Conservation (phyloP, 2,888 invertebrate genomes). For the Bembecia ichneumoniformis region DNA sequence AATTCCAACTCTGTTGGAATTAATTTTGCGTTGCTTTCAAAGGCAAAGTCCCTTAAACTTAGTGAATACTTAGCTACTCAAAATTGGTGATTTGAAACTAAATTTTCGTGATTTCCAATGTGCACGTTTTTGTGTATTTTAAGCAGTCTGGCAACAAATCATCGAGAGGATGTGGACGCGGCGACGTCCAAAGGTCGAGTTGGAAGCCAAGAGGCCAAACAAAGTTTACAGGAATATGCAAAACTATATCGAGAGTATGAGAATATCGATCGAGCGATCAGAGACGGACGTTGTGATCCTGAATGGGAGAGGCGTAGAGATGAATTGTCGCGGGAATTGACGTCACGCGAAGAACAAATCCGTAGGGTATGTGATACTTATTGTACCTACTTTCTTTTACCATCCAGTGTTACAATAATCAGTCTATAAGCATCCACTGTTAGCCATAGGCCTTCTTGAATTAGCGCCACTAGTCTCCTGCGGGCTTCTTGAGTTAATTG, state of each 20-base stretch:
- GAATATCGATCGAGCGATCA: constrained; percentile 31
- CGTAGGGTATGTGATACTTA: constrained; percentile 28
- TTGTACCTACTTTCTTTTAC: too few relatives aligned
- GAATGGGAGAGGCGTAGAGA: constrained; percentile 37
- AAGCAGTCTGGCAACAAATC: constrained; percentile 41
- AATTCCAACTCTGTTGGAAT: too few relatives aligned
- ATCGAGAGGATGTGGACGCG: constrained; percentile 37
- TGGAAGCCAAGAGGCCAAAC: constrained; percentile 38
- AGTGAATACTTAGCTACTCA: too few relatives aligned
- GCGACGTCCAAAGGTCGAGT: constrained; percentile 41
- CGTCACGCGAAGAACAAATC: constrained; percentile 40
- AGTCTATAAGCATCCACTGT: too few relatives aligned
- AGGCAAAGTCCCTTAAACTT: too few relatives aligned
- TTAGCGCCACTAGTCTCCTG: too few relatives aligned
- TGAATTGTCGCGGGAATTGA: constrained; percentile 34
- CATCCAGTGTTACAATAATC: too few relatives aligned
- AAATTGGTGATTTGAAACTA: not conserved
- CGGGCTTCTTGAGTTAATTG: too few relatives aligned
- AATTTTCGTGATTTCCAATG: not conserved
- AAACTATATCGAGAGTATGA: constrained; percentile 47
- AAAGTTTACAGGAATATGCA: constrained; percentile 48
- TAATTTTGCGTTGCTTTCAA: too few relatives aligned
- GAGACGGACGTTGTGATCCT: constrained; percentile 28
- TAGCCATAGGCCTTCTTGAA: too few relatives aligned
- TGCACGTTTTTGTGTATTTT: constrained; percentile 5